These are phyloP conservation scores for Coelinius sp. DNA, from an alignment of 2,888 invertebrate species.

Conservation along the genomic window DNA sequence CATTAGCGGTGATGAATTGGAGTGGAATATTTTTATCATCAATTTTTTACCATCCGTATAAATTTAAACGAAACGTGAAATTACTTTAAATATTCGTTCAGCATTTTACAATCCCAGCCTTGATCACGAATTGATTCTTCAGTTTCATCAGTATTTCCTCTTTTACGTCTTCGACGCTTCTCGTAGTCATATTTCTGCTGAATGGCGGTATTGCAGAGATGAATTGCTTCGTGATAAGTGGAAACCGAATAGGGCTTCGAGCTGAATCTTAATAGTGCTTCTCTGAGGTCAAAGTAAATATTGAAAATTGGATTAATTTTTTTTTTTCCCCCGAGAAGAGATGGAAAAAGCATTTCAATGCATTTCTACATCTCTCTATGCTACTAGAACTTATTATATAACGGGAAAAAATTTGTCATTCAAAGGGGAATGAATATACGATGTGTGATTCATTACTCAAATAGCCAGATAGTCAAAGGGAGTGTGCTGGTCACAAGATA, in stretches of 20 bases:
- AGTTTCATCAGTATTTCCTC: constrained; percentile 46
- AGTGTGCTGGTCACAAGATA: constrained; percentile 85
- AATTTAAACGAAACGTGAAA: constrained; percentile 40
- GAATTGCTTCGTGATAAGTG: constrained; percentile 87
- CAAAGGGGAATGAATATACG: no score
- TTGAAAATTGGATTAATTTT: background rate
- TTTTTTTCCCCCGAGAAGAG: background rate
- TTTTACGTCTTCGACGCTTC: constrained; percentile 51
- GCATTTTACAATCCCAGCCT: constrained; percentile 65
- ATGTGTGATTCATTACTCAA: constrained; percentile 73
- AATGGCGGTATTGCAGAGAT: constrained; percentile 86
- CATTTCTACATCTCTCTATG: background rate
- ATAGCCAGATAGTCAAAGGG: constrained; percentile 89
- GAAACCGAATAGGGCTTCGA: constrained; percentile 84
- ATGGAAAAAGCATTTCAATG: background rate
- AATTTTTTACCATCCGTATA: background rate
- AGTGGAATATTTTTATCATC: constrained; percentile 18
- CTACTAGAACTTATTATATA: no score
- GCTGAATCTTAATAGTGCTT: constrained; percentile 89
- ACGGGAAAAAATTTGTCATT: no score
- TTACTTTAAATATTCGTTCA: constrained; percentile 68
- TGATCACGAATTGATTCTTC: constrained; percentile 56
- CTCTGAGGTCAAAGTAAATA: constrained; percentile 65
- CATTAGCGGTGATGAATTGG: background rate
- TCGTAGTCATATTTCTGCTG: constrained; percentile 80